A percentile compares a stretch with the other conserved stretches of the same genome.
Conservation (phyloP, 2,113 vertebrate species). For the Geococcyx californianus region DNA sequence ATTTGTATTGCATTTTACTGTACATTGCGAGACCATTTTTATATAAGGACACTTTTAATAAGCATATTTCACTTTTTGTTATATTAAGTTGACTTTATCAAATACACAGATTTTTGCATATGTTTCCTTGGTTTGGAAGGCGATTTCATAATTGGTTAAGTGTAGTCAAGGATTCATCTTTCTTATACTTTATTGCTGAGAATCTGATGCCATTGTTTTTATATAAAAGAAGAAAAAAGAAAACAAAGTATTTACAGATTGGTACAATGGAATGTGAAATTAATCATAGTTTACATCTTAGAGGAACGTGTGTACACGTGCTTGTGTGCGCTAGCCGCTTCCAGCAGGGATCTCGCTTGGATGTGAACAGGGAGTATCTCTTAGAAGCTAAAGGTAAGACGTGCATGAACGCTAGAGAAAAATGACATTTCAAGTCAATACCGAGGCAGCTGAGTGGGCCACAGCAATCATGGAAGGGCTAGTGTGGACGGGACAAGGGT, state of each 20-base stretch:
- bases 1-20: constrained; percentile 86
- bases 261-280: constrained; percentile 78
- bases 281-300: constrained; percentile 78
- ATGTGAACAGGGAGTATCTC: constrained; percentile 49
- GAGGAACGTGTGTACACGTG: constrained; percentile 65
- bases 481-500: neutral
- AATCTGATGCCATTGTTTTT: constrained; percentile 76
- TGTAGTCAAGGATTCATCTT: constrained; percentile 76
- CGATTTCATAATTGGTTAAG: constrained; percentile 78
- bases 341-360: constrained; percentile 20
- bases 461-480: neutral
- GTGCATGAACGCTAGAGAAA: neutral
- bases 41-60: constrained; percentile 88
- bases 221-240: constrained; percentile 60
- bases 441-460: neutral
- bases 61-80: constrained; percentile 86
- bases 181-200: constrained; percentile 78
- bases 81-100: constrained; percentile 83
- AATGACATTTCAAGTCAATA: neutral
- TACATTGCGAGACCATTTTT: constrained; percentile 86
- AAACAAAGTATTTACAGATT: constrained; percentile 70
- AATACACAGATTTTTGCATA: constrained; percentile 82
- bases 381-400: constrained; percentile 43
- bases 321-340: constrained; percentile 70
- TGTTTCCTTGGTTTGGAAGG: constrained; percentile 80